These are phyloP conservation scores for Ryuthela nishihirai DNA, from an alignment of 2,888 invertebrate species.

Conservation along the genomic window DNA sequence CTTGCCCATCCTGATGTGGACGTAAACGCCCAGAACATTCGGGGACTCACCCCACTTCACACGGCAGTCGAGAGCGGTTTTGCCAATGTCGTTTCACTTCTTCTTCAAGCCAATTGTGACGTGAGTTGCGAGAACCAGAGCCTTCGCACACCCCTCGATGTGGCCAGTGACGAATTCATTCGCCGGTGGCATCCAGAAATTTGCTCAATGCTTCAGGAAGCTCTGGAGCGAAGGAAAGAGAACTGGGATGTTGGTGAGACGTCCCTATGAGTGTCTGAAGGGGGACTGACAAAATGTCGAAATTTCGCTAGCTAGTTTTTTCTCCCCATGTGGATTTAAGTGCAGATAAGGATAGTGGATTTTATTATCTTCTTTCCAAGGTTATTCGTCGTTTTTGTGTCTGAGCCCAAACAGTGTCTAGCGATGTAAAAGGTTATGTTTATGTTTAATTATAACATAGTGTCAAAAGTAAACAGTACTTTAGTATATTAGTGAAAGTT, in stretches of 20 bases:
- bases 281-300: too few species aligned
- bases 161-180: constrained; percentile 16
- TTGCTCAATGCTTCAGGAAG: constrained; percentile 22
- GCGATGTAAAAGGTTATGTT: too few species aligned
- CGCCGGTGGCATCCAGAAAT: constrained; percentile 30
- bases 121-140: constrained; percentile 17
- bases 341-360: too few species aligned
- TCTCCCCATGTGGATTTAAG: too few species aligned
- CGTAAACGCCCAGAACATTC: constrained; percentile 23
- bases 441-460: too few species aligned
- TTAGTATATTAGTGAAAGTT: too few species aligned
- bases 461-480: too few species aligned
- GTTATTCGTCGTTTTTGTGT: too few species aligned
- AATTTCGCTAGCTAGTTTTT: too few species aligned
- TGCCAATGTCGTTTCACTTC: constrained; percentile 26
- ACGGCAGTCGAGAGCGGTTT: constrained; percentile 40
- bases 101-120: constrained; percentile 19
- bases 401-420: too few species aligned
- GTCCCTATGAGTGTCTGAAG: constrained; percentile 17
- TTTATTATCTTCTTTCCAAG: too few species aligned
- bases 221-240: constrained; percentile 22
- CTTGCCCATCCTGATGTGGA: constrained; percentile 10
- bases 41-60: constrained; percentile 31
- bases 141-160: constrained; percentile 6
- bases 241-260: constrained; percentile 35